A percentile compares a stretch with the other conserved stretches of the same genome.
Conservation (phyloP, 2,797 vertebrate genomes). For the Anguilla megastoma region DNA sequence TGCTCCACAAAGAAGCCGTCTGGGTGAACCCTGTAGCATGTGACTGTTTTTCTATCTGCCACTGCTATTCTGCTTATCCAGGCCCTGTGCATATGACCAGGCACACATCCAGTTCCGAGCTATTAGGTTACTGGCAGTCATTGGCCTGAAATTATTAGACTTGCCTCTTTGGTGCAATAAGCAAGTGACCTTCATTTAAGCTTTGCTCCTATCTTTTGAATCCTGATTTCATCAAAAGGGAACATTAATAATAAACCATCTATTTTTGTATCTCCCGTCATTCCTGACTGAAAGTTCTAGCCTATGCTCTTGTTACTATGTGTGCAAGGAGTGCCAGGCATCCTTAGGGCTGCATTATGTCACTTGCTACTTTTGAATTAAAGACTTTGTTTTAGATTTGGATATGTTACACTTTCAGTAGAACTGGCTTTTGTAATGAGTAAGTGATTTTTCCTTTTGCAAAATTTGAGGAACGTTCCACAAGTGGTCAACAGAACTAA, state of each 20-base stretch:
- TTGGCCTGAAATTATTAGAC: conserved; percentile 17
- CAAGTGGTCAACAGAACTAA: background rate
- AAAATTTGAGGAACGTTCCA: background rate
- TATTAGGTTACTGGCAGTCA: conserved; percentile 13
- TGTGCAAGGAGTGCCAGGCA: background rate
- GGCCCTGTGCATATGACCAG: background rate
- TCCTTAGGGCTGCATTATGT: background rate
- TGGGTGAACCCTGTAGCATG: background rate
- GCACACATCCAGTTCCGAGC: background rate
- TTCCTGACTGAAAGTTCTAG: background rate
- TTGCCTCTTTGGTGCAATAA: conserved; percentile 14
- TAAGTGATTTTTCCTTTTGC: background rate
- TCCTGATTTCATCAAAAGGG: background rate
- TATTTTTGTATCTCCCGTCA: background rate
- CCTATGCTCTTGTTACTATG: background rate
- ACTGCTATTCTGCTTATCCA: background rate
- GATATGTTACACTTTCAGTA: background rate
- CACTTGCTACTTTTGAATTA: background rate
- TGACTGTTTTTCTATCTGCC: background rate
- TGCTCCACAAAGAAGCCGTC: background rate
- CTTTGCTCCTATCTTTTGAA: background rate
- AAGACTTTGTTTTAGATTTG: background rate
- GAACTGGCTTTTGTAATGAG: background rate
- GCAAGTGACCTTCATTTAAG: conserved; percentile 9
- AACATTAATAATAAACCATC: background rate